Evolutionary conservation across 1,140 invertebrate species (phyloP), one percentile per base, ranked within the genome.

Genomic region (Physella acuta): DNA sequence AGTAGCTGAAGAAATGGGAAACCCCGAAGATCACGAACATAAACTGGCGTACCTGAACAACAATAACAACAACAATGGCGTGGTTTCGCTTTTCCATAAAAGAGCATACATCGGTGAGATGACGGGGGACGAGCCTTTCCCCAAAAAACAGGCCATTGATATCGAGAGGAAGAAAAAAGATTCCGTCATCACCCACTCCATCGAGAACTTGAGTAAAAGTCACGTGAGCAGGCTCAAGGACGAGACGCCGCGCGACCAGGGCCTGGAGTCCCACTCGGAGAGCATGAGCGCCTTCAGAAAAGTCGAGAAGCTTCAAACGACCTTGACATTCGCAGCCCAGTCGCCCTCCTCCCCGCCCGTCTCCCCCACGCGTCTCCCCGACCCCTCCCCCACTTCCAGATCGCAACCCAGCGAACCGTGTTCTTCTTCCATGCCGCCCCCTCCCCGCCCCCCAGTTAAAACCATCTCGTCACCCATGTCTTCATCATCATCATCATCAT

Each of bases 281-380:
- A 62, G 71, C 49, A 52, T 63, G 20, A 82, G 81, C 73, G 81
- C 81, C 8, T 82, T 82, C 60, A 74, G 77, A 62, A 82, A 82
- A 74, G 79, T 82, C 30, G 78, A 80, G 69, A 78, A 75, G 63
- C 72, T 66, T 16, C 34, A 24, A 33, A 33, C 26, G 1, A n/a
- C n/a, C n/a, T n/a, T 24, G 26, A 31, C 4, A 56, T 26, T 11
- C 53, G 16, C 14, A 8, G 11, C 14, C 11, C 8, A 17, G 8
- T 28, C 26, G 8, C 16, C 26, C 53, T 26, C 8, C 14, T 56
- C 26, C 53, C 26, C 16, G 53, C 11, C 26, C 16, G 26, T 56
- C 16, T 11, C 53, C 53, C 14, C 14, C 14, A 56, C 26, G 8
- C 14, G n/a, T n/a, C n/a, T n/a, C n/a, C n/a, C n/a, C n/a, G n/a